phyloP scores from a whole-genome alignment of 2,797 vertebrate genomes.

The Gambusia yucatana region DNA sequence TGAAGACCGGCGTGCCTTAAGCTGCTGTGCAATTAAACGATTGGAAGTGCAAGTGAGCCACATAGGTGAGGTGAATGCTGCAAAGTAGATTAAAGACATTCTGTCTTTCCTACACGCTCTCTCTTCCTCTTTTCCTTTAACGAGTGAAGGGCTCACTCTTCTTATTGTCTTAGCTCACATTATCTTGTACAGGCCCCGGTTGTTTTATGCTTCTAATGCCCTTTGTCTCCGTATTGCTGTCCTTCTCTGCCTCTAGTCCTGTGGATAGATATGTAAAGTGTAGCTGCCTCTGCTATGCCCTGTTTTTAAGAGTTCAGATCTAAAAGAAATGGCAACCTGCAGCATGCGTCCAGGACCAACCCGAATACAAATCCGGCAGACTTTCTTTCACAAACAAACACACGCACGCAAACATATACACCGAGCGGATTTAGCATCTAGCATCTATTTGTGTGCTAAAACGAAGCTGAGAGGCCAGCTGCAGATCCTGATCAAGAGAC shows the following conservation, averaged over 20 bases:
- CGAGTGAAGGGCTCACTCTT: slow-evolving; percentile 20
- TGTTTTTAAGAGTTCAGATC: slow-evolving; percentile 53
- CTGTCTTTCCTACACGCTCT: not conserved
- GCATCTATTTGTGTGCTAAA: slow-evolving; percentile 64
- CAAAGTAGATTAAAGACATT: slow-evolving; percentile 36
- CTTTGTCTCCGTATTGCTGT: slow-evolving; percentile 12
- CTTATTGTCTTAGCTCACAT: slow-evolving; percentile 44
- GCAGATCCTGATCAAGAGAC: slow-evolving; percentile 63
- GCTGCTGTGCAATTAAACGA: slow-evolving; percentile 27
- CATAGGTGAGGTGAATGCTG: slow-evolving; percentile 31
- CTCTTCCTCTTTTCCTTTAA: not conserved
- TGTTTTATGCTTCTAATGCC: slow-evolving; percentile 10
- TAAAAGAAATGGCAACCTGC: slow-evolving; percentile 60
- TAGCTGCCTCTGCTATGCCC: slow-evolving; percentile 20
- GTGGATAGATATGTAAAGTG: slow-evolving; percentile 25
- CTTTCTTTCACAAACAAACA: slow-evolving; percentile 11
- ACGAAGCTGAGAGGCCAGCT: slow-evolving; percentile 60
- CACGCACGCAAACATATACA: slow-evolving; percentile 17
- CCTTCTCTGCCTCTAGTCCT: slow-evolving; percentile 36
- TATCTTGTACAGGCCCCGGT: slow-evolving; percentile 41
- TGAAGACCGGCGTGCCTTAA: slow-evolving; percentile 14
- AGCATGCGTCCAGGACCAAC: slow-evolving; percentile 34
- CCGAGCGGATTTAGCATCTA: slow-evolving; percentile 39
- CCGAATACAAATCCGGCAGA: slow-evolving; percentile 47
- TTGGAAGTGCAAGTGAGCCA: slow-evolving; percentile 20